phyloP scores from a whole-genome alignment of 2,113 vertebrate species.

The Platysteira castanea region DNA sequence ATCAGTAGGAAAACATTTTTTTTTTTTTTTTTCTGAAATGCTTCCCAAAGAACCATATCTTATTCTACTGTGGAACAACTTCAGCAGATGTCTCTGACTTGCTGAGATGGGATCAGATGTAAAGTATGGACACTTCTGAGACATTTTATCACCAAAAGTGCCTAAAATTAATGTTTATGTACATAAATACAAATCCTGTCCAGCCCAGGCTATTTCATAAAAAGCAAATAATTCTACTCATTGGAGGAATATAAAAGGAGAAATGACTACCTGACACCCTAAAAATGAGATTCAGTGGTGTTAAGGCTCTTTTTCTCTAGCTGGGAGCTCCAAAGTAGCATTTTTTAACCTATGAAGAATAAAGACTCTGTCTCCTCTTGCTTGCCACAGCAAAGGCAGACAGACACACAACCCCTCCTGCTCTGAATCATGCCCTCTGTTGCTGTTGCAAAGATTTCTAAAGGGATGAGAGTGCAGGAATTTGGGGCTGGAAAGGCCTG shows the following conservation, averaged over 20 bases:
- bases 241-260: not conserved
- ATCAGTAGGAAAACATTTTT: not conserved
- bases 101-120: not conserved
- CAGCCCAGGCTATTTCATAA: not conserved
- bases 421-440: rapidly evolving
- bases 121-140: not conserved
- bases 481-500: not conserved
- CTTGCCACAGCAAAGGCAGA: not conserved
- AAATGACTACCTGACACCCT: not conserved
- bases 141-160: not conserved
- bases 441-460: not conserved
- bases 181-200: not conserved
- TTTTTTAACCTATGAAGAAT: not conserved
- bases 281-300: not conserved
- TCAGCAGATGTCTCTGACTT: not conserved
- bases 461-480: not conserved
- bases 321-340: not conserved
- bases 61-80: not conserved
- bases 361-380: not conserved
- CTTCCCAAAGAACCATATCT: not conserved
- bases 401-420: not conserved
- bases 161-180: not conserved
- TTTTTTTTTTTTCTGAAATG: not conserved
- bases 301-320: not conserved
- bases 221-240: not conserved